Base-by-base conservation (phyloP, 2,113 vertebrate genomes). In the Xiphophorus hellerii region DNA sequence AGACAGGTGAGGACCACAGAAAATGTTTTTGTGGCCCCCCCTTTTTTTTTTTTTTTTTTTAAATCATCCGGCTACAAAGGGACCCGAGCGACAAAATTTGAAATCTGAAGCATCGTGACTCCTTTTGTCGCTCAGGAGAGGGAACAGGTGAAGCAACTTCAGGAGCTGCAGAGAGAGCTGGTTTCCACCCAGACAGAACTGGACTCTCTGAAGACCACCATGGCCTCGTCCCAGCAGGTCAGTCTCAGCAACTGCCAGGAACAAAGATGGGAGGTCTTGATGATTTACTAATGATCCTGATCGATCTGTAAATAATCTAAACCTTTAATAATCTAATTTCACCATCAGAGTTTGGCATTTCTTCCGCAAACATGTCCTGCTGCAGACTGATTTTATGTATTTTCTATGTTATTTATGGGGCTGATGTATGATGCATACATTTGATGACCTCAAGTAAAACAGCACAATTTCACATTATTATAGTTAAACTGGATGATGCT, bases 91-190 rank as follows among this genome's bases (percentile, higher is more conserved):
- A 31, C 37, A 20, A 28, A 29, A 39, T 42, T 30, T 10, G 1
- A 2, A 31, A 48, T 20, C 9, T 12, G n/a, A 29, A 10, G 66
- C 28, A 17, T 44, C 5, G 29, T 54, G 13, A 4, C 35, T 39
- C 74, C 33, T 69, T 4, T 70, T 62, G 22, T 37, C 10, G 35
- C 0, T 63, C 88, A 99, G 97, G 96, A 95, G 63, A 93, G 93
- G 81, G 95, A 96, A 11, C 98, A 99, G 85, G 91, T 92, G 0
- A 94, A 97, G 66, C 93, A 96, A 80, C 87, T 99, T 48, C 96
- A 96, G 83, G 92, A 83, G 0, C 85, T 99, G 72, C 96, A 96
- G 90, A 94, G 87, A 62, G 97, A 99, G 87, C 93, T 98, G 62
- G 58, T 93, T 81, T 92, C 92, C 87, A 98, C 95, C 91, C 95